Base-by-base conservation (phyloP, 2,113 vertebrate species). In the Leiothrix lutea region DNA sequence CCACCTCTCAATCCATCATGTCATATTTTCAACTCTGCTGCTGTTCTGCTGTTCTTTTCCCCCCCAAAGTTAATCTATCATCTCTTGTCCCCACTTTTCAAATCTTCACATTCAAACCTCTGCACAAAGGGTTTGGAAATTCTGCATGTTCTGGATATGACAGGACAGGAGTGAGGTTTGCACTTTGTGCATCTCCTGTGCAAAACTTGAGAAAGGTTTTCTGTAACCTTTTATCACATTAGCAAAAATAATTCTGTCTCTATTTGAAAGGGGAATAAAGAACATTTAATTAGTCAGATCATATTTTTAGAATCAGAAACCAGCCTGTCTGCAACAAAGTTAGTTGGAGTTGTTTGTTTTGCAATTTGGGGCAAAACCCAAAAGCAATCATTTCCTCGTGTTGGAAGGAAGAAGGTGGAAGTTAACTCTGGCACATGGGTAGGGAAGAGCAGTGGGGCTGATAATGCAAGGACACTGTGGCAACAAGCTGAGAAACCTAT, bases 211-310 rank as follows among this genome's bases (percentile, higher is more conserved):
- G 38, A 25, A 58, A 26, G 31, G 2, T 35, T 8, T 69, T 88
- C n/a, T 53, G 40, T 60, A 72, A 15, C 7, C 5, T 60, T 72
- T 44, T 12, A 48, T 36, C 1, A 0, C 1, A 0, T 44, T 51
- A 77, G 20, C 1, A 8, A 5, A 48, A 60, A 7, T 44, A 86
- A 65, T 79, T 72, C 62, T 10, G 2, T 14, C 51, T 29, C 50
- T 72, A 0, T 88, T 80, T 82, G 18, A 53, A 28, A 60, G 24
- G 16, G 19, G 2, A 4, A 28, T 19, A 73, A 81, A 92, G 29
- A 60, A 6, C 13, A 9, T 75, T 86, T 57, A 71, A 35, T 21
- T 35, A 16, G 6, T 65, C 20, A 44, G 22, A 21, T 60, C 1
- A 2, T 53, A 21, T 48, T 82, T 56, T 86, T 51, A 15, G 23